Percentiles rank a stretch among this genome's conserved stretches.
These are phyloP conservation scores for Pogonomyrmex californicus DNA, from an alignment of 1,140 invertebrate genomes.

Conservation along the genomic window DNA sequence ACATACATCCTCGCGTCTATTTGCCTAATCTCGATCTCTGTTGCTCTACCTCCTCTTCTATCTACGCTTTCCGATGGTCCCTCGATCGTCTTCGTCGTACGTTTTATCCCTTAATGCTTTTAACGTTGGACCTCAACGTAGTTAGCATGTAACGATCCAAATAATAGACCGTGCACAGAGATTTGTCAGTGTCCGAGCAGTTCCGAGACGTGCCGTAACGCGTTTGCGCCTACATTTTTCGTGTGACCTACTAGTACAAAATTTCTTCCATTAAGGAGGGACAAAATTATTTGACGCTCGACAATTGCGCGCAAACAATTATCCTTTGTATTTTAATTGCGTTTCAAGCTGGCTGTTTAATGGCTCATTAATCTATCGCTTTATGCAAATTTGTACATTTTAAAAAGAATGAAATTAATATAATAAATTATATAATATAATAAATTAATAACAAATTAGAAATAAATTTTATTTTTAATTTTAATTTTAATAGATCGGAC, in stretches of 20 bases:
- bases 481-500: too few species aligned
- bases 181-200: slow-evolving; percentile 42
- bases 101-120: slow-evolving; percentile 68
- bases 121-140: slow-evolving; percentile 36
- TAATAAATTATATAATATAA: too few species aligned
- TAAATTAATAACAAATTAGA: too few species aligned
- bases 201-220: background rate
- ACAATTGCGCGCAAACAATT: background rate
- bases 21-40: slow-evolving; percentile 26
- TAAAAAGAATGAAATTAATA: too few species aligned
- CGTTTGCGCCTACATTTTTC: slow-evolving; percentile 15
- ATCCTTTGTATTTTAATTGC: slow-evolving; percentile 1
- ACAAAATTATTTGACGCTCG: background rate
- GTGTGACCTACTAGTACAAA: background rate
- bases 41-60: slow-evolving; percentile 10
- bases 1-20: slow-evolving; percentile 36
- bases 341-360: background rate
- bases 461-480: too few species aligned
- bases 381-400: too few species aligned
- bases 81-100: slow-evolving; percentile 8
- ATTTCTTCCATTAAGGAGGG: background rate
- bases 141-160: slow-evolving; percentile 54
- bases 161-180: slow-evolving; percentile 14
- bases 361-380: too few species aligned
- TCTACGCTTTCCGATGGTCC: background rate